These are phyloP conservation scores for Mallateleia sp. DNA, from an alignment of 2,888 invertebrate species.

Conservation along the genomic window DNA sequence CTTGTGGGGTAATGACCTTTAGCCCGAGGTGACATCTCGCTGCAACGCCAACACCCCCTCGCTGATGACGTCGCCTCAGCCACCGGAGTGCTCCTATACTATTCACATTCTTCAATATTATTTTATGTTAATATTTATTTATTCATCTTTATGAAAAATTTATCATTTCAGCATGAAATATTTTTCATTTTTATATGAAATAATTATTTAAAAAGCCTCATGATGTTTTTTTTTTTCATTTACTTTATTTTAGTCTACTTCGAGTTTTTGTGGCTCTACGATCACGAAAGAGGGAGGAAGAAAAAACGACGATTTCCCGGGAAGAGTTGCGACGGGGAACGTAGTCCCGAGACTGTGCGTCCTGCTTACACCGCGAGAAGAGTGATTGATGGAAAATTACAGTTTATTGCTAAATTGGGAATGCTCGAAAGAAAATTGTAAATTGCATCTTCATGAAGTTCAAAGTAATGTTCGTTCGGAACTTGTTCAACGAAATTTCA, in stretches of 20 bases:
- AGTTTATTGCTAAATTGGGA: neutral
- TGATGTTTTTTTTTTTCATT: no score
- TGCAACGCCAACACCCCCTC: no score
- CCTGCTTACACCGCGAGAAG: neutral
- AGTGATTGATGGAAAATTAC: neutral
- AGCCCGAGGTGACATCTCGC: no score
- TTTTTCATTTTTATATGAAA: no score
- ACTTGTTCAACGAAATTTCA: neutral
- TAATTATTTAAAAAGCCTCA: no score
- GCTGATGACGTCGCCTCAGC: no score
- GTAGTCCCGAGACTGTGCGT: conserved; percentile 8
- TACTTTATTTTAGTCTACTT: neutral
- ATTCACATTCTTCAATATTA: no score
- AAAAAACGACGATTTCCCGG: conserved; percentile 6
- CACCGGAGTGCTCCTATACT: no score
- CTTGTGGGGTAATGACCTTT: no score
- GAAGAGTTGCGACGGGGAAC: conserved; percentile 8
- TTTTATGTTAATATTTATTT: no score
- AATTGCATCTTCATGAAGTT: neutral
- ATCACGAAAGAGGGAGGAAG: conserved; percentile 25
- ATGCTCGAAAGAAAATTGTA: neutral
- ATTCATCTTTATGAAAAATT: no score
- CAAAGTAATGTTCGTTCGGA: neutral
- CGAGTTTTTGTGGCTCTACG: conserved; percentile 2
- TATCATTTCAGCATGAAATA: no score